Percentiles rank a stretch among this genome's conserved stretches.
Evolutionary conservation across 2,888 invertebrate genomes (phyloP).

Genomic region (Coleophora deauratella): DNA sequence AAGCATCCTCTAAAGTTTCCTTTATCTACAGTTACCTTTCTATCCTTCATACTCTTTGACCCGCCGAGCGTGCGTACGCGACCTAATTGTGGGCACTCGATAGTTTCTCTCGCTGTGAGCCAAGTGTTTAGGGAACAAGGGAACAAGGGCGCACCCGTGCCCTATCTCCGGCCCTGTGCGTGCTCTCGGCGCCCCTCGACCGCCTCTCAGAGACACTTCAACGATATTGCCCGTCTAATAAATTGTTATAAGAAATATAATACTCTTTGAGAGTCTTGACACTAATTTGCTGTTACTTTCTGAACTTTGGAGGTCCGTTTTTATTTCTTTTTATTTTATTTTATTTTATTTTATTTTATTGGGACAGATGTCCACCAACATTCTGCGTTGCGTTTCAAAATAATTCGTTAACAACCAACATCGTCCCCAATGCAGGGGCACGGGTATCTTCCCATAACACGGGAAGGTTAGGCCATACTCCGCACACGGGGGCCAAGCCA

Average conservation of each 20-base stretch:
- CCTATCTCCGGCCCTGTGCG: conserved; percentile 8
- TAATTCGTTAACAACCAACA: no score
- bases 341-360: no score
- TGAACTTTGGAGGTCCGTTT: no score
- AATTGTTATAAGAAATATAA: not conserved
- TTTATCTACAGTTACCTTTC: not conserved
- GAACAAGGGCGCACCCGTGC: conserved; percentile 7
- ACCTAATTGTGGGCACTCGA: conserved; percentile 12
- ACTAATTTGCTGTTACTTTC: no score
- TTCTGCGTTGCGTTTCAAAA: no score
- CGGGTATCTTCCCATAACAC: no score
- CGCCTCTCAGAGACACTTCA: not conserved
- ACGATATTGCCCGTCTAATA: not conserved
- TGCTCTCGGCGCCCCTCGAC: conserved; percentile 1
- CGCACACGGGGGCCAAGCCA: no score
- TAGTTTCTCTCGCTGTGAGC: conserved; percentile 10
- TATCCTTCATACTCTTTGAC: not conserved
- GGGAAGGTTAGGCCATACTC: no score
- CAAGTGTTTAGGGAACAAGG: conserved; percentile 4
- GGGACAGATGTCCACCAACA: no score
- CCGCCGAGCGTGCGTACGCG: conserved; percentile 1
- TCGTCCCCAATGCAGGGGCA: no score
- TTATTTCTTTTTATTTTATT: no score
- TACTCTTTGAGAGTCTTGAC: no score
- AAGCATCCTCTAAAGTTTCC: not conserved